A percentile compares a stretch with the other conserved stretches of the same genome.
Evolutionary conservation across 2,888 invertebrate species (phyloP).

Genomic region (Apotomis betuletana): DNA sequence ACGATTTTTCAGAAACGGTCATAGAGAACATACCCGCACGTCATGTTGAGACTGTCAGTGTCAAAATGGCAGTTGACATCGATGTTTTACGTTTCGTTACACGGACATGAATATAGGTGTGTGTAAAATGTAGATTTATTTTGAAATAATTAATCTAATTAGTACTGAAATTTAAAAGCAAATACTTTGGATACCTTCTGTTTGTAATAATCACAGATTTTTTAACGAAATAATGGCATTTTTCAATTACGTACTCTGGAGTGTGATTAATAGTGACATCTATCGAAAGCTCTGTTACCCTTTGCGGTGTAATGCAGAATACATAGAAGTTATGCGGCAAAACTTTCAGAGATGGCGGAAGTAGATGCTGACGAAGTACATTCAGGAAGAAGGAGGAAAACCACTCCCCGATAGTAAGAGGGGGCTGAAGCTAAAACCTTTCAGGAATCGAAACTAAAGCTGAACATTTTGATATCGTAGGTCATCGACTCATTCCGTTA

Average conservation of each 20-base stretch:
- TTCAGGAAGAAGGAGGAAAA: conserved; percentile 15
- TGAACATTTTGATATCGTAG: background rate
- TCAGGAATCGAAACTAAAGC: conserved; percentile 1
- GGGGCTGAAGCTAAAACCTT: background rate
- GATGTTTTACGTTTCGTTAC: conserved; percentile 6
- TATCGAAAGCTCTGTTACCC: background rate
- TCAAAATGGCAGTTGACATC: conserved; percentile 30
- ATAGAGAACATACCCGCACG: conserved; percentile 23
- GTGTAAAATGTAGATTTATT: too few species aligned
- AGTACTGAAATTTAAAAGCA: too few species aligned
- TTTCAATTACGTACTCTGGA: background rate
- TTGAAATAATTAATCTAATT: too few species aligned
- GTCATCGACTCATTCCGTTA: background rate
- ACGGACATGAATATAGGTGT: background rate
- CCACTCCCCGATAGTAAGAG: conserved; percentile 1
- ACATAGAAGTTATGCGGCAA: background rate
- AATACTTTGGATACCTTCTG: too few species aligned
- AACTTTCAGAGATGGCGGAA: conserved; percentile 21
- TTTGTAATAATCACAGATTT: background rate
- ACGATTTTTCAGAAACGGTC: background rate
- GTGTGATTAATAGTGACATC: conserved; percentile 15
- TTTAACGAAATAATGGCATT: too few species aligned
- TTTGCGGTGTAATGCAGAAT: background rate
- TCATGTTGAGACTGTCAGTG: background rate
- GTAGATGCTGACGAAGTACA: background rate